Evolutionary conservation across 1,140 invertebrate genomes (phyloP).

Genomic region (Cecropterus lyciades): DNA sequence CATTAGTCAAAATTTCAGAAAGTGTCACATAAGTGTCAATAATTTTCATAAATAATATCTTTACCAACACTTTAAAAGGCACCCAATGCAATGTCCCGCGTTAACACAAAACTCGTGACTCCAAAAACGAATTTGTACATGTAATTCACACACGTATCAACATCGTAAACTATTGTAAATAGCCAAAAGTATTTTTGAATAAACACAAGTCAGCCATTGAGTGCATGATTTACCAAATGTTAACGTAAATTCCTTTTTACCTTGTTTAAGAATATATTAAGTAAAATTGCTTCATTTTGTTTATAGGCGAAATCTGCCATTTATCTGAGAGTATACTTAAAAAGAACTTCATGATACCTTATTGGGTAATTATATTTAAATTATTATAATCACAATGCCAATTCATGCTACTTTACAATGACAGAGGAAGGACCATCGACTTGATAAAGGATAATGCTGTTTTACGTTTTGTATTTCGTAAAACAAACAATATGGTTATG

Average conservation of each 20-base stretch:
- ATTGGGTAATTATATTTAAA: conserved; percentile 26
- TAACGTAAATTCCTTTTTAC: conserved; percentile 31
- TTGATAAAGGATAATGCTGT: conserved; percentile 12
- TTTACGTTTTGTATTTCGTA: neutral
- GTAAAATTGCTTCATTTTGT: conserved; percentile 15
- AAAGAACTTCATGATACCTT: conserved; percentile 1
- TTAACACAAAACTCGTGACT: conserved; percentile 44
- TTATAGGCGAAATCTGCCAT: neutral
- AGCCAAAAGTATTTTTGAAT: conserved; percentile 40
- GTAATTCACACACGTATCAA: conserved; percentile 44
- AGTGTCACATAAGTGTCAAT: neutral
- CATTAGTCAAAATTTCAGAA: too few relatives aligned
- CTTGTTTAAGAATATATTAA: conserved; percentile 31
- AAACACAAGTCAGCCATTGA: conserved; percentile 35
- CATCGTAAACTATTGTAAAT: conserved; percentile 44
- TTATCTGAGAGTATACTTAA: conserved; percentile 14
- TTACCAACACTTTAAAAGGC: conserved; percentile 13
- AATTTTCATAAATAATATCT: neutral
- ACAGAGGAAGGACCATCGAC: conserved; percentile 7
- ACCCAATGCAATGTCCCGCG: conserved; percentile 23
- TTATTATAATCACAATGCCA: conserved; percentile 16
- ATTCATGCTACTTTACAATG: conserved; percentile 14
- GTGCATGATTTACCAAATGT: conserved; percentile 23
- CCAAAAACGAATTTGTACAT: conserved; percentile 45
- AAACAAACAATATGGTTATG: too few relatives aligned